Evolutionary conservation across 2,113 vertebrate genomes (phyloP).

Genomic region (Xiphophorus hellerii): DNA sequence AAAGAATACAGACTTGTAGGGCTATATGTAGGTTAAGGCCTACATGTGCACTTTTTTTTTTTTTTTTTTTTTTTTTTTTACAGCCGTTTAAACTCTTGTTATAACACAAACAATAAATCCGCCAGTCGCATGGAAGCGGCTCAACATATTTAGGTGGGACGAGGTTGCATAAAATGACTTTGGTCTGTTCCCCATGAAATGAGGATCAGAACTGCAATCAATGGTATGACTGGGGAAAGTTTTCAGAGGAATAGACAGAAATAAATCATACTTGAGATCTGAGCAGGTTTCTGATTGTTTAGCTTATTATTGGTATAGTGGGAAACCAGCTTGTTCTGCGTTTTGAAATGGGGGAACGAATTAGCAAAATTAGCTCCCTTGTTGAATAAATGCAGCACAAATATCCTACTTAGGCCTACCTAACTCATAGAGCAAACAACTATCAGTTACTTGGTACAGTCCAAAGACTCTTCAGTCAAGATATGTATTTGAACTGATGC

Average conservation of each 20-base stretch:
- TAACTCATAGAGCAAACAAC: neutral
- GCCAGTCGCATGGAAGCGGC: neutral
- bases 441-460: neutral
- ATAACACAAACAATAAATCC: neutral
- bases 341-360: neutral
- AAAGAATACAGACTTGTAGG: neutral
- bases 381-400: neutral
- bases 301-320: too few species aligned
- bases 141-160: neutral
- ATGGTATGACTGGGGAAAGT: too few species aligned
- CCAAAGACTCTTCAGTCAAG: neutral
- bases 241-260: too few species aligned
- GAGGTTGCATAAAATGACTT: too few species aligned
- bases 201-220: too few species aligned
- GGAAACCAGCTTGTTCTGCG: neutral
- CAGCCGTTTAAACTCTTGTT: neutral
- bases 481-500: conserved; percentile 20
- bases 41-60: neutral
- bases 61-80: too few species aligned
- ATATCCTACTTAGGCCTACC: neutral
- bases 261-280: too few species aligned
- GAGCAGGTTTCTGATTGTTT: too few species aligned
- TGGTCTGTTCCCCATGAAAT: too few species aligned
- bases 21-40: neutral
- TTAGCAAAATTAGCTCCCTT: neutral